Conservation (phyloP, 1,140 invertebrate species). For the Dreissena polymorpha region DNA sequence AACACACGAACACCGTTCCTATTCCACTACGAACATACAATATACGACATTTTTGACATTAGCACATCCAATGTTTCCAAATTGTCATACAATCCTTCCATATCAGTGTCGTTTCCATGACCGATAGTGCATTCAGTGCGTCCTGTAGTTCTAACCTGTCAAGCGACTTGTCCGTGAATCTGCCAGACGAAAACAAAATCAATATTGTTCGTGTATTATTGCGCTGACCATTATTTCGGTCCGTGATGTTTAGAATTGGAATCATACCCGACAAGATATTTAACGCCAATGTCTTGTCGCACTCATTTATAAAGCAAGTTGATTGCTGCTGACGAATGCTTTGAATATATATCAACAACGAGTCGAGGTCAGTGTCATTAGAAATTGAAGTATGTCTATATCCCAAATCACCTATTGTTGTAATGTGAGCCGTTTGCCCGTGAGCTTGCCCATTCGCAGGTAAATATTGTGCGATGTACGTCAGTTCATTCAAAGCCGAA, state of each 20-base stretch:
- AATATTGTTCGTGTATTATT: background rate
- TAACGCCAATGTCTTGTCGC: background rate
- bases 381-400: background rate
- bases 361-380: background rate
- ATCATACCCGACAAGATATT: background rate
- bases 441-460: background rate
- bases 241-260: background rate
- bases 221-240: background rate
- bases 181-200: background rate
- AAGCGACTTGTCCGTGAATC: background rate
- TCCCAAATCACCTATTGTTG: background rate
- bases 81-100: conserved; percentile 1
- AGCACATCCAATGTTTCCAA: background rate
- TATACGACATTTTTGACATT: background rate
- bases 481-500: background rate
- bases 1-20: too few species aligned
- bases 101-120: conserved; percentile 11
- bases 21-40: background rate
- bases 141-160: background rate
- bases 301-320: background rate
- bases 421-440: background rate
- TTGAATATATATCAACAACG: background rate
- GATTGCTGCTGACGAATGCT: background rate
- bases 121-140: background rate
- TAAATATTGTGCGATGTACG: background rate